Evolutionary conservation across 2,113 vertebrate species (phyloP), one percentile per base, ranked within the genome.

Genomic region (Anhinga rufa): DNA sequence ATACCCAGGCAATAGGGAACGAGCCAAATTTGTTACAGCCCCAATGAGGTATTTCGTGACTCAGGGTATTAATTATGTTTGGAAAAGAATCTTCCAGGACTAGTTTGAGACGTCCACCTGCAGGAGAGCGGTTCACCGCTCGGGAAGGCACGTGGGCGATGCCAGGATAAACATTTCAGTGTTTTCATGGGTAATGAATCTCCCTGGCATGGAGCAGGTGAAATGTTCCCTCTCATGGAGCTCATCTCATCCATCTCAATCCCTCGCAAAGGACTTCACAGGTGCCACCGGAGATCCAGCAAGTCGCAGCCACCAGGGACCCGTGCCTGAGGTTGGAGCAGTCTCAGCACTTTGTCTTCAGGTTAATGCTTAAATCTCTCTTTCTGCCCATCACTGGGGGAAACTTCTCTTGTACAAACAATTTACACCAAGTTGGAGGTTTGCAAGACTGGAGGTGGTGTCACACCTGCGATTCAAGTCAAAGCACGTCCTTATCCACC

Each of bases 241-340:
- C 49, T 65, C 6, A 1, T 4, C 49, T 26, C 40, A 3, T 40
- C 49, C 34, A 2, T 42, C 32, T 5, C 13, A 3, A 10, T 29
- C 24, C 36, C 49, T 48, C 14, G 2, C 9, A 5, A 60, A 25
- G 5, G 55, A 21, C 17, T 22, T 31, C 21, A 6, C 3, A 0
- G n/a, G 17, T 9, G 3, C 7, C 1, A 26, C 31, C 2, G 11
- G 9, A 24, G 34, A 38, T 24, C 36, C 9, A 3, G 15, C 9
- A 12, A 3, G n/a, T 49, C 15, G 2, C 42, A 29, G 40, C 21
- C 34, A 3, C 11, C 42, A 6, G 15, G n/a, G n/a, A 60, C 6
- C 16, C 0, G 2, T 2, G 3, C 75, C 7, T 28, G 22, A 46
- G 12, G 46, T 28, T 5, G 0, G 15, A 81, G 31, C 17, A 6